Evolutionary conservation across 2,888 invertebrate species (phyloP), one percentile per base, ranked within the genome.

Genomic region (Tetragonisca angustula): DNA sequence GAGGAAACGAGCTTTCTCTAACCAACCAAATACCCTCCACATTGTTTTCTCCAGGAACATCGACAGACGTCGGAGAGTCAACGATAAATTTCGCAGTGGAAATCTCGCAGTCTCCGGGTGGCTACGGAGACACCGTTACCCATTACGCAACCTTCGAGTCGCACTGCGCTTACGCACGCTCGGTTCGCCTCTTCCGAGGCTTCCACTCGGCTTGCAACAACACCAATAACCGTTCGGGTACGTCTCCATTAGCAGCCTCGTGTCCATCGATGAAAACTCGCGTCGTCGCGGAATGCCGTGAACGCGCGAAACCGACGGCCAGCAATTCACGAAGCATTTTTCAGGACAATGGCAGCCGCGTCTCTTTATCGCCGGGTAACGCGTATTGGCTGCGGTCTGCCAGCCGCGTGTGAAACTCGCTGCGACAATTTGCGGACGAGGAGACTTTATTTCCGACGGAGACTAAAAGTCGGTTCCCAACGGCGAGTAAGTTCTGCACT

Each of bases 21-120:
- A 68, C 71, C 71, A 65, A 76, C 64, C 36, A 52, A 52, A 68
- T n/a, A 43, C 43, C 32, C 21, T 19, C 15, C 49, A 52, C 50
- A 52, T 76, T 73, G 76, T 80, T 68, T 77, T 36, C 64, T 64
- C 27, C 13, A 21, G 43, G 59, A 49, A 62, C 70, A 67, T 84
- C 84, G 79, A 81, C 85, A 68, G 74, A 86, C 74, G 36, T 70
- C 52, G 6, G 36, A 36, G 36, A 83, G 78, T 70, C 79, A 56
- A 86, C 82, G 84, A 82, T 86, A 87, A 86, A 84, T 84, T 87
- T 86, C 78, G 82, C 56, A 73, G 78, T 62, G 62, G 77, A 68
- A 65, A 77, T 83, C 82, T 80, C 50, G 62, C 79, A 76, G 78
- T 85, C 78, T 79, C 56, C 49, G 21, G 36, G 6, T 36, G 36